phyloP scores from a whole-genome alignment of 2,113 vertebrate genomes.

The Epinephelus moara region DNA sequence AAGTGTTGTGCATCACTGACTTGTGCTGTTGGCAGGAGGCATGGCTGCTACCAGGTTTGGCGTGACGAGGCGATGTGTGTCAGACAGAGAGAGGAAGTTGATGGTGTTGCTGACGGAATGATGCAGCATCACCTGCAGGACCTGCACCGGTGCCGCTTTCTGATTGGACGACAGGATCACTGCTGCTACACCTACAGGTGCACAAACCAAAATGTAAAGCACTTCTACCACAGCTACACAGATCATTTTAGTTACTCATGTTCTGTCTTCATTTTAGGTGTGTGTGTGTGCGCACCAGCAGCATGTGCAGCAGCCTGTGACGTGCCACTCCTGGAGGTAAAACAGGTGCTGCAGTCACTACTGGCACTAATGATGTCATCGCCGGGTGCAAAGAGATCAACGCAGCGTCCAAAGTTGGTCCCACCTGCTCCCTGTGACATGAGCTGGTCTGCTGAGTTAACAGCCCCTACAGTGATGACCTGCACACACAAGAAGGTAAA shows the following conservation, averaged over 20 bases:
- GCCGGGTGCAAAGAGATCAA: constrained; percentile 92
- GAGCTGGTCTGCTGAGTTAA: constrained; percentile 87
- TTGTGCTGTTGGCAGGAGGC: constrained; percentile 53
- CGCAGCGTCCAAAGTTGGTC: constrained; percentile 90
- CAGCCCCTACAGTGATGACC: constrained; percentile 93
- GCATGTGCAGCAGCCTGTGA: constrained; percentile 91
- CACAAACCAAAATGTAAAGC: background rate
- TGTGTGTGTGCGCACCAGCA: constrained; percentile 78
- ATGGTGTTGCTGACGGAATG: constrained; percentile 83
- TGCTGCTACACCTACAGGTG: constrained; percentile 84
- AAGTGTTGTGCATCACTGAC: constrained; percentile 13
- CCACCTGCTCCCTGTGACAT: constrained; percentile 86
- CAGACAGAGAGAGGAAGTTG: constrained; percentile 81
- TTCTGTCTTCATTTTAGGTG: background rate
- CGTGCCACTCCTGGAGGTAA: constrained; percentile 88
- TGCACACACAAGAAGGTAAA: constrained; percentile 47
- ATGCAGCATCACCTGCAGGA: constrained; percentile 87
- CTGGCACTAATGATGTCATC: constrained; percentile 92
- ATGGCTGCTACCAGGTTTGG: constrained; percentile 87
- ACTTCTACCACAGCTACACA: background rate
- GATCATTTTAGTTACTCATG: background rate
- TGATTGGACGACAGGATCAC: constrained; percentile 85
- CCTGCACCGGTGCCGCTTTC: constrained; percentile 77
- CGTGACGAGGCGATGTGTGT: constrained; percentile 84
- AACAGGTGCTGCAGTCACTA: constrained; percentile 92